Evolutionary conservation across 2,888 invertebrate genomes (phyloP), one percentile per base, ranked within the genome.

Genomic region (Lutraria lutraria): DNA sequence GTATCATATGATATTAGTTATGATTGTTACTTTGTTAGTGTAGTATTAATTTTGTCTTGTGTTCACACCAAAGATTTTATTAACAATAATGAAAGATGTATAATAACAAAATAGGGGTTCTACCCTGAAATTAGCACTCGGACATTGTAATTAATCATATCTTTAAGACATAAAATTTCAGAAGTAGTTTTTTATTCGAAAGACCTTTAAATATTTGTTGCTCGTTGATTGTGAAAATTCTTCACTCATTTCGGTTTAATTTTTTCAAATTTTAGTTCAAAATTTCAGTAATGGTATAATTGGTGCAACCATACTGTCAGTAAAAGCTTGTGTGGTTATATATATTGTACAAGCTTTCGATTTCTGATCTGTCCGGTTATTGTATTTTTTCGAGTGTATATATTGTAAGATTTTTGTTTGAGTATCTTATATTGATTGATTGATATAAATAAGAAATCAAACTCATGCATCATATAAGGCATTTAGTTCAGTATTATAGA

Each of bases 401-500:
- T 52, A 79, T 79, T 79, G 43, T 43, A 79, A 13, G 19, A 34
- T 3, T 52, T 52, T 52, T 34, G n/a, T 43, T 43, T 79, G 43
- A 79, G 52, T 25, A 53, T 81, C n/a, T 81, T 25, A 52, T 53
- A 52, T 81, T 43, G 43, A 43, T 43, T 43, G 43, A 43, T 43
- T 21, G 79, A 34, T 19, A 52, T 34, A 2, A 16, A 79, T 79
- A 34, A 53, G 25, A 81, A 81, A 81, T 81, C 53, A n/a, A 68
- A n/a, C 12, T 68, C n/a, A 25, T 3, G 25, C 63, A 68, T 10
- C 53, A 53, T 52, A 81, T 81, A 43, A 43, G 53, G 52, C 53
- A 81, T 53, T 81, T 81, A 25, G 25, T 53, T 53, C 52, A 81
- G 81, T 81, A 54, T 81, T 52, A 81, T 25, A 79, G n/a, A 4